Base-by-base conservation (phyloP, 2,797 vertebrate genomes). In the Poeciliopsis paucimaculata region DNA sequence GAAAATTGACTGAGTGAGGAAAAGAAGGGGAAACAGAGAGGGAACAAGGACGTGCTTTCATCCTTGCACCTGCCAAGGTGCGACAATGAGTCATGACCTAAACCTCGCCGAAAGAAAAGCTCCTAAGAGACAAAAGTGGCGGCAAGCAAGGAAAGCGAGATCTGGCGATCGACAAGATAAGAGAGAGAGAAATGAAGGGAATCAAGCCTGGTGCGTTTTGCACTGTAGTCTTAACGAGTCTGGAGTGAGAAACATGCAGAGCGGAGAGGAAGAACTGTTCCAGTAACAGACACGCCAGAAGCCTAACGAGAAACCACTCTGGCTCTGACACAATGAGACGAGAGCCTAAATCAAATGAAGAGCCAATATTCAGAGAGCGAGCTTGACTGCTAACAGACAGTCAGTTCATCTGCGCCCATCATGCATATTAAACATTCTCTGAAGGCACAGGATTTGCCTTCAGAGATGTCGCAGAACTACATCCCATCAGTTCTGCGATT, bases 221-320 rank as follows among this genome's bases (percentile, higher is more conserved):
- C 43, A 68, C 80, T 84, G 82, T 46, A 72, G 23, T 80, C 89
- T 82, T 79, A 89, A 88, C 86, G 87, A 87, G 83, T 77, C 68
- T 43, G 53, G 49, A 77, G 86, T 41, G 11, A 55, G 71, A 81
- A 82, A 68, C 49, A 78, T 81, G 82, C 41, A 41, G 68, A 73
- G 49, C 45, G 9, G 41, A 77, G 70, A 73, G 0, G 13, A 85
- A 82, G 34, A 10, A 39, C 83, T 73, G 78, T 68, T 53, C 20
- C 36, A 20, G 18, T 55, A 66, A 84, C 82, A 74, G 73, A 66
- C 71, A 75, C 80, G 46, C 45, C 81, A 62, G 81, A 78, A 49
- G 75, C 55, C 75, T 87, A 82, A 91, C 81, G 78, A 88, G 77
- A 83, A 79, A 74, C 66, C 77, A 76, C 80, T 88, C 80, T 12